phyloP scores from a whole-genome alignment of 2,888 invertebrate species.

The Plagiodera versicolora region DNA sequence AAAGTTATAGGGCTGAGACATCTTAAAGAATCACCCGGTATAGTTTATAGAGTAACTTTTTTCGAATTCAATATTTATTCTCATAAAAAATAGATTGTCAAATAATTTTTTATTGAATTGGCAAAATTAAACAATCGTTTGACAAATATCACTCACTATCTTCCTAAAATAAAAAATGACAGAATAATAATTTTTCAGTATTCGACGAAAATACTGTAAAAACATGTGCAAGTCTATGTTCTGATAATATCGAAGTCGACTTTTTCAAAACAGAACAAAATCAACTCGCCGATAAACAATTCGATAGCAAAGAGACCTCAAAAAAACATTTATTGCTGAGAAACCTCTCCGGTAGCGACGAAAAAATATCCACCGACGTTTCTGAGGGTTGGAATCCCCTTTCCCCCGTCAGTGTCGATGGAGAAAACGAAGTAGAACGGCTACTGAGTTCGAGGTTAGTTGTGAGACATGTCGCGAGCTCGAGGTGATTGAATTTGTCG shows the following conservation, averaged over 20 bases:
- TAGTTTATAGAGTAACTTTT: too few relatives aligned
- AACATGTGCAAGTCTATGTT: slow-evolving; percentile 30
- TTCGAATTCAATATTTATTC: too few relatives aligned
- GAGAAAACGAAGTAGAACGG: slow-evolving; percentile 65
- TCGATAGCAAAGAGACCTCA: slow-evolving; percentile 31
- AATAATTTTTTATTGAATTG: too few relatives aligned
- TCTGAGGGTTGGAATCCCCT: slow-evolving; percentile 61
- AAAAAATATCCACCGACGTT: slow-evolving; percentile 47
- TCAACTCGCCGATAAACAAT: neutral
- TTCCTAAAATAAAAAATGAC: too few relatives aligned
- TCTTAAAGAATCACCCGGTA: too few relatives aligned
- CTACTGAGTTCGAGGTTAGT: slow-evolving; percentile 50
- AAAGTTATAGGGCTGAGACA: too few relatives aligned
- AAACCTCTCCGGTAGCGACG: slow-evolving; percentile 52
- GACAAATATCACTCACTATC: too few relatives aligned
- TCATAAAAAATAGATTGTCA: too few relatives aligned
- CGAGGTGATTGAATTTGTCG: slow-evolving; percentile 52
- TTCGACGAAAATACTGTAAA: slow-evolving; percentile 14
- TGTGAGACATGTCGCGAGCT: slow-evolving; percentile 19
- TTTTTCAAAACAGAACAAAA: slow-evolving; percentile 8
- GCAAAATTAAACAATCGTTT: neutral
- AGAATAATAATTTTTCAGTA: too few relatives aligned
- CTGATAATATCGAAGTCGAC: slow-evolving; percentile 2
- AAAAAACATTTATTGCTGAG: slow-evolving; percentile 47
- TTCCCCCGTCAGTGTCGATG: slow-evolving; percentile 60